Evolutionary conservation across 2,888 invertebrate genomes (phyloP), one percentile per base, ranked within the genome.

Genomic region (Stenodera caucasica): DNA sequence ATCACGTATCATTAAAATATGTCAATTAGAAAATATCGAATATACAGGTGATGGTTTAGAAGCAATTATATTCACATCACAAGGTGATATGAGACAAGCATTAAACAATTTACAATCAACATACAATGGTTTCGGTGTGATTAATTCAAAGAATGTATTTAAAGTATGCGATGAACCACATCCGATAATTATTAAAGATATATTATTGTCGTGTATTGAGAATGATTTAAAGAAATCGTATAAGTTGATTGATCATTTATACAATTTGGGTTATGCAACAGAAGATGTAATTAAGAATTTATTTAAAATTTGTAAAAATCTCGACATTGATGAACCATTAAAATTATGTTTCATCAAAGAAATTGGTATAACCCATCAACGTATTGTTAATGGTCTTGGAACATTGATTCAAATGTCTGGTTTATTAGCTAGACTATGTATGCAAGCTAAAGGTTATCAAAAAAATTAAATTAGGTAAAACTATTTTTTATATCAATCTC

Each of bases 91-190:
- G 92, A 85, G 99, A 71, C 96, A 99, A 76, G 98, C 92, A 0
- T 83, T 99, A 50, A 99, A 99, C 82, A 99, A 99, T 84, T 82
- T 99, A 57, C 98, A 99, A 81, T 94, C 96, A 0, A 96, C 96
- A 0, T 90, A 90, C 53, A 95, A 96, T 78, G 96, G 95, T 8
- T 98, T 96, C 81, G 91, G 90, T 0, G 88, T 90, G 73, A 91
- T 99, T n/a, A 93, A 90, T 68, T 89, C 92, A 53, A 91, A 92
- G 69, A 94, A 97, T 83, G 99, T 99, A 18, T 98, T 98, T 79
- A 97, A 96, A 85, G 97, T 98, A 9, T 99, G 99, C 79, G 99
- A 99, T 80, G 98, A 99, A 81, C 99, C 99, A 0, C 98, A 98
- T 82, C 99, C 99, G 0, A 85, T 96, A 78, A 82, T 96, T 2